Conservation (phyloP, 2,113 vertebrate species). For the Menura novaehollandiae region DNA sequence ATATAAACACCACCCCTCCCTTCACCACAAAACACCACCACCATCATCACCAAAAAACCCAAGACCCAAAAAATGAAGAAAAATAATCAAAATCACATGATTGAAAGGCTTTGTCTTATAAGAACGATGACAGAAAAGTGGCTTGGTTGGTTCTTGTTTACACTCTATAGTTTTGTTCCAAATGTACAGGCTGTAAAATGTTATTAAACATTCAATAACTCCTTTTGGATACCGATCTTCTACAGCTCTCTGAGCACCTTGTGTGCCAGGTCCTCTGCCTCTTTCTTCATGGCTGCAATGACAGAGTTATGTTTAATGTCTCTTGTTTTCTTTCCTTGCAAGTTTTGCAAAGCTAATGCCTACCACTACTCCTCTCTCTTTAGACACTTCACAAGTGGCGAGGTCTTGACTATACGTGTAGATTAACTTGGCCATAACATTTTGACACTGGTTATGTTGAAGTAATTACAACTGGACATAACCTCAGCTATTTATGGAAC, state of each 20-base stretch:
- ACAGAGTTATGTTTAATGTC: background rate
- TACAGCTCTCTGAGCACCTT: background rate
- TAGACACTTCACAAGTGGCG: background rate
- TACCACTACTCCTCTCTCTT: background rate
- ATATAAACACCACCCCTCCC: background rate
- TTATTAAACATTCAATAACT: background rate
- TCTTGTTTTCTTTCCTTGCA: background rate
- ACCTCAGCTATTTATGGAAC: background rate
- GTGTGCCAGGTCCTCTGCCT: background rate
- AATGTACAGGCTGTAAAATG: background rate
- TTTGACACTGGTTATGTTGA: background rate
- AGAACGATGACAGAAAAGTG: background rate
- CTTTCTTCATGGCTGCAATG: background rate
- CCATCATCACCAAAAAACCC: fast-evolving
- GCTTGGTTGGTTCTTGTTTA: background rate
- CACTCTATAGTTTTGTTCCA: background rate
- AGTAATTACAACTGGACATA: background rate
- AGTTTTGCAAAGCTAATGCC: background rate
- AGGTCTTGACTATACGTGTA: background rate
- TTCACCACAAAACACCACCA: background rate
- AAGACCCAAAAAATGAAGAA: background rate
- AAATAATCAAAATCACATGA: background rate
- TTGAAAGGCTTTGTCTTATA: background rate
- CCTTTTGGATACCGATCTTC: background rate
- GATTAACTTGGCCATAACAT: background rate